Conservation (phyloP, 2,113 vertebrate species). For the Oryzias melastigma region DNA sequence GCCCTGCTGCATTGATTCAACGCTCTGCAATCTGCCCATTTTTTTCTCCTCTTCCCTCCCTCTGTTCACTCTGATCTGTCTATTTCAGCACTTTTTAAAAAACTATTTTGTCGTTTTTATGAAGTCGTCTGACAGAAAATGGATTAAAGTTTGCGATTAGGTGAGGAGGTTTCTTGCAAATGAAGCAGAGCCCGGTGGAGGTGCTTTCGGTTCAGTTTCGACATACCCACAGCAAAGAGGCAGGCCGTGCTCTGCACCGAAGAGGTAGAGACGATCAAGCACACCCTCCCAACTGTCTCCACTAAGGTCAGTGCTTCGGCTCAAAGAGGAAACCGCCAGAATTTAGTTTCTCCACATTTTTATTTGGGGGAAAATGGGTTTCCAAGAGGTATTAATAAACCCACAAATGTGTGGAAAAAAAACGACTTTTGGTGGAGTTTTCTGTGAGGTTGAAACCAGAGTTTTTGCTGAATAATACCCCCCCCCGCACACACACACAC, state of each 20-base stretch:
- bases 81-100: slow-evolving; percentile 63
- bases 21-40: slow-evolving; percentile 80
- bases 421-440: too few relatives aligned
- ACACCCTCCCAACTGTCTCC: slow-evolving; percentile 31
- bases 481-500: too few relatives aligned
- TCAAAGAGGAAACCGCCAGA: neutral
- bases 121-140: slow-evolving; percentile 75
- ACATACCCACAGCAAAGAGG: slow-evolving; percentile 59
- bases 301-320: slow-evolving; percentile 12
- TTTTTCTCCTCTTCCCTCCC: slow-evolving; percentile 52
- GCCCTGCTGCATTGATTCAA: slow-evolving; percentile 79
- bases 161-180: slow-evolving; percentile 38
- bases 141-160: slow-evolving; percentile 70
- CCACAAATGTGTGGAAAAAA: too few relatives aligned
- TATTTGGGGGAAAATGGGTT: too few relatives aligned
- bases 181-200: slow-evolving; percentile 46
- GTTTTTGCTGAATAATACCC: too few relatives aligned
- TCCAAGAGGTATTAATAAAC: too few relatives aligned
- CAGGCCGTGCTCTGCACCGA: slow-evolving; percentile 49
- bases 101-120: slow-evolving; percentile 29
- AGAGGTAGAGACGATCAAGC: slow-evolving; percentile 13
- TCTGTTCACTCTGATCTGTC: slow-evolving; percentile 46
- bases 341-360: too few relatives aligned
- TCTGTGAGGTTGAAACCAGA: too few relatives aligned
- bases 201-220: slow-evolving; percentile 79